phyloP scores from a whole-genome alignment of 2,113 vertebrate species.

The Megaceryle torquata region DNA sequence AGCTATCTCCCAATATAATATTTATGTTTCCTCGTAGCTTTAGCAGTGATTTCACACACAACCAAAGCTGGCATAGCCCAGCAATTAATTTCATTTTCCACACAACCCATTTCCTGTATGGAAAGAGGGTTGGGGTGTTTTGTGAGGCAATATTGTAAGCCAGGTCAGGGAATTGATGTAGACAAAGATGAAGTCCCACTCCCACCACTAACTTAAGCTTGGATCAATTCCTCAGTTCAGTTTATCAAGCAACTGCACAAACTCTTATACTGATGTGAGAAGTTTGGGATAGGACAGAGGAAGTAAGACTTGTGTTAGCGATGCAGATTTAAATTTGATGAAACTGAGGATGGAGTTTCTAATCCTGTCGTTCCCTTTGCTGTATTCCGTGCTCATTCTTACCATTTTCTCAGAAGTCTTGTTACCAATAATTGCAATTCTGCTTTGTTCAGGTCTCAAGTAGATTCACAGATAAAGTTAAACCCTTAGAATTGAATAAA shows the following conservation, averaged over 20 bases:
- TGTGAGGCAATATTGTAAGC: background rate
- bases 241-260: background rate
- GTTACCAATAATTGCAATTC: background rate
- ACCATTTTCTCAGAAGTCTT: background rate
- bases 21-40: background rate
- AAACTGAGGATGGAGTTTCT: background rate
- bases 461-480: background rate
- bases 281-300: background rate
- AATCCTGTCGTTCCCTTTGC: background rate
- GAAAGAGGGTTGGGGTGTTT: background rate
- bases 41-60: background rate
- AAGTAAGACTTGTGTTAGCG: background rate
- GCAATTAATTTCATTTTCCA: background rate
- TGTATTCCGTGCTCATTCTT: background rate
- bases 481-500: background rate
- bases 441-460: background rate
- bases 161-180: background rate
- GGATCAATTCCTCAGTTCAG: background rate
- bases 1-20: background rate
- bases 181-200: background rate
- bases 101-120: background rate
- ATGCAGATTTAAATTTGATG: background rate
- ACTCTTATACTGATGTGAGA: background rate
- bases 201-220: background rate
- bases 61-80: background rate